Evolutionary conservation across 1,140 invertebrate genomes (phyloP).

Genomic region (Macrotrachela quadricornifera): DNA sequence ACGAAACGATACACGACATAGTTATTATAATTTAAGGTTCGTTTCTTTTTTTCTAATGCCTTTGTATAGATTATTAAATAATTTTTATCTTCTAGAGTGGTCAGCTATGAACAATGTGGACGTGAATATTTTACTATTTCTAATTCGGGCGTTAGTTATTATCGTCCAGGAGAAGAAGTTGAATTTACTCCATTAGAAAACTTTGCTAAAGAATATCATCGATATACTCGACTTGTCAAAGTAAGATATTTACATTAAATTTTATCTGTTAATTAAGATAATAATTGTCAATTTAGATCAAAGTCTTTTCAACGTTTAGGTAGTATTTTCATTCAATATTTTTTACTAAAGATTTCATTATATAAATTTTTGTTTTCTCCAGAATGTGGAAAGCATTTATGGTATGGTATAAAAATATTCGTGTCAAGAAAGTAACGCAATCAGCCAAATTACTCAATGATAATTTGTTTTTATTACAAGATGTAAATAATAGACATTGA

Average conservation of each 20-base stretch:
- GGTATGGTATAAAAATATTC: constrained; percentile 52
- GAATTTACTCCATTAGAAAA: constrained; percentile 1
- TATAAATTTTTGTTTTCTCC: constrained; percentile 24
- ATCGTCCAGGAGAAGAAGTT: constrained; percentile 2
- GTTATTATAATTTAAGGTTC: constrained; percentile 10
- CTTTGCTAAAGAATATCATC: constrained; percentile 2
- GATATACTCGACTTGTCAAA: neutral
- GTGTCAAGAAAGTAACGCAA: constrained; percentile 41
- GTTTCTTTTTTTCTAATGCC: neutral
- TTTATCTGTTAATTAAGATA: too few relatives aligned
- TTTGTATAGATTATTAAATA: neutral
- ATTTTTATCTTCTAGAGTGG: neutral
- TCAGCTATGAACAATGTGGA: constrained; percentile 3
- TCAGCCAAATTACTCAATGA: constrained; percentile 39
- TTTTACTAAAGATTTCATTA: too few relatives aligned
- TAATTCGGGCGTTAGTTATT: constrained; percentile 2
- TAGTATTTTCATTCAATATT: too few relatives aligned
- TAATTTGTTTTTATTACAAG: constrained; percentile 48
- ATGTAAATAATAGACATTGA: constrained; percentile 17
- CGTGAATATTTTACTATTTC: constrained; percentile 10
- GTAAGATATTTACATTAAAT: neutral
- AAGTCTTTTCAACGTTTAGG: constrained; percentile 35
- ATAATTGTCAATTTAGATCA: constrained; percentile 20
- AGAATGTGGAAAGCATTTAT: constrained; percentile 59
- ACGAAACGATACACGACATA: constrained; percentile 3